These are phyloP conservation scores for Bilobella aurantiaca DNA, from an alignment of 1,140 invertebrate genomes.

Conservation along the genomic window DNA sequence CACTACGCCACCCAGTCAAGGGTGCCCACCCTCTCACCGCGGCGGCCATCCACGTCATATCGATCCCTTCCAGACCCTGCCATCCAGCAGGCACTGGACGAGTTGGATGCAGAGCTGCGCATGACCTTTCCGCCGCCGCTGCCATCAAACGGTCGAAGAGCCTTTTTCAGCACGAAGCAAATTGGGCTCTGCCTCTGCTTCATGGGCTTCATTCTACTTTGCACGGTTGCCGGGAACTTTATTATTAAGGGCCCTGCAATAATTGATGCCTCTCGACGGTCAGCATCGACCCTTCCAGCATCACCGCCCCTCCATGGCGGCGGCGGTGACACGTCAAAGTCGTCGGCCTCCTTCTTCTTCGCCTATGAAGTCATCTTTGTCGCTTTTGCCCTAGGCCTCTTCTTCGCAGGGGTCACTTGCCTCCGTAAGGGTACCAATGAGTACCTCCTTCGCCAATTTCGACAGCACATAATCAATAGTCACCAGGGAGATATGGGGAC, in stretches of 20 bases:
- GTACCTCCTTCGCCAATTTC: constrained; percentile 25
- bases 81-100: neutral
- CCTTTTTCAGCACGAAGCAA: constrained; percentile 14
- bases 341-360: constrained; percentile 27
- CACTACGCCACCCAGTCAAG: neutral
- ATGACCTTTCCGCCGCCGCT: neutral
- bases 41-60: neutral
- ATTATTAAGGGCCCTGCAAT: constrained; percentile 14
- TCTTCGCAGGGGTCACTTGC: constrained; percentile 28
- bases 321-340: constrained; percentile 1
- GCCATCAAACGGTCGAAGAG: neutral
- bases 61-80: neutral
- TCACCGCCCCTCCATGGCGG: neutral
- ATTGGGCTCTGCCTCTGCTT: constrained; percentile 30
- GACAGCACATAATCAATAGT: constrained; percentile 25
- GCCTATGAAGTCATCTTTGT: constrained; percentile 28
- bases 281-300: neutral
- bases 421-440: constrained; percentile 28
- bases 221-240: constrained; percentile 24
- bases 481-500: neutral
- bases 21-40: neutral
- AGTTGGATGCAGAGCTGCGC: neutral
- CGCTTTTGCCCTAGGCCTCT: constrained; percentile 24
- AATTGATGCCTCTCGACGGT: constrained; percentile 18
- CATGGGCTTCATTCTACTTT: constrained; percentile 28